Evolutionary conservation across 2,888 invertebrate genomes (phyloP).

Genomic region (Ormia ochracea): DNA sequence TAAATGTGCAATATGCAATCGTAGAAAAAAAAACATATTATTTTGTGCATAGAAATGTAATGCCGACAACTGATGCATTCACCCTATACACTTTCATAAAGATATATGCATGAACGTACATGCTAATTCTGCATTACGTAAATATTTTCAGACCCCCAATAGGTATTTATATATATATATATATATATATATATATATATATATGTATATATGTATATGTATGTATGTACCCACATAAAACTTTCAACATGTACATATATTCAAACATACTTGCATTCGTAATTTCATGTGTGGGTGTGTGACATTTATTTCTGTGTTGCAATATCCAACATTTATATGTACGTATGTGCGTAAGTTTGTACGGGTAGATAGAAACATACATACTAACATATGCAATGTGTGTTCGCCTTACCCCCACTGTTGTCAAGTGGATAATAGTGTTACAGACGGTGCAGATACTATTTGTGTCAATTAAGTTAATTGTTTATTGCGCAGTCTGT

Average conservation of each 20-base stretch:
- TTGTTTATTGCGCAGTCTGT: slow-evolving; percentile 36
- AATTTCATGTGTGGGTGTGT: neutral
- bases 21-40: no score
- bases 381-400: no score
- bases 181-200: neutral
- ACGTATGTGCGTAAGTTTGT: neutral
- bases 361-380: no score
- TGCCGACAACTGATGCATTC: no score
- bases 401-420: slow-evolving; percentile 47
- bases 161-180: neutral
- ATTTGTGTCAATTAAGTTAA: slow-evolving; percentile 50
- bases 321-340: neutral
- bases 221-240: neutral
- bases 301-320: neutral
- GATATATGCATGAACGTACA: no score
- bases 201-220: neutral
- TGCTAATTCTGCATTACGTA: neutral
- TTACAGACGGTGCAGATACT: slow-evolving; percentile 34
- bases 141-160: slow-evolving; percentile 23
- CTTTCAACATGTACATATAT: neutral
- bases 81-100: no score
- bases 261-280: neutral
- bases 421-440: slow-evolving; percentile 44
- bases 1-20: no score
- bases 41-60: no score